Evolutionary conservation across 2,113 vertebrate species (phyloP).

Genomic region (Scomber colias): DNA sequence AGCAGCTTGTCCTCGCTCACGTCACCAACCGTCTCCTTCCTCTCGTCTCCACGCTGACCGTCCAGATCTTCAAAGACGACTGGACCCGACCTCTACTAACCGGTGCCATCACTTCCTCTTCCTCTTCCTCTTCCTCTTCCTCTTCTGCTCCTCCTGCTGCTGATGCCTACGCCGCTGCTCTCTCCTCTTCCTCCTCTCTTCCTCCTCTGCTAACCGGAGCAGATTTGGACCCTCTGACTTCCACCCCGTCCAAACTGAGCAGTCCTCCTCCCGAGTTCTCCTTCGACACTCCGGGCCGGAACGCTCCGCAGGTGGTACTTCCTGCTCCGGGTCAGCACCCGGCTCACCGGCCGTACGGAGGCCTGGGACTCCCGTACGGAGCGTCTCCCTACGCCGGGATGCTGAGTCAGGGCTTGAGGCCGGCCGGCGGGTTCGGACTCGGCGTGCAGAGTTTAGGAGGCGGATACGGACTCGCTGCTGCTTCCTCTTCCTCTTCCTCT

Average conservation of each 20-base stretch:
- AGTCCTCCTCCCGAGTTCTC: slow-evolving; percentile 95
- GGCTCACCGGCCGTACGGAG: slow-evolving; percentile 85
- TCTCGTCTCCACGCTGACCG: slow-evolving; percentile 92
- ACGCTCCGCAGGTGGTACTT: slow-evolving; percentile 88
- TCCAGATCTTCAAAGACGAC: slow-evolving; percentile 99
- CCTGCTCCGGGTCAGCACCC: slow-evolving; percentile 80
- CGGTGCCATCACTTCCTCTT: slow-evolving; percentile 83
- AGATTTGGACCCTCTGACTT: slow-evolving; percentile 88
- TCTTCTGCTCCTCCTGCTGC: slow-evolving; percentile 78
- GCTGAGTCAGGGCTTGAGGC: slow-evolving; percentile 84
- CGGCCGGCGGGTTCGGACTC: slow-evolving; percentile 73
- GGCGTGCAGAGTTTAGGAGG: slow-evolving; percentile 55
- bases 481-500: slow-evolving; percentile 29
- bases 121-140: slow-evolving; percentile 43
- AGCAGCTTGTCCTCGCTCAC: slow-evolving; percentile 98
- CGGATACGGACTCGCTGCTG: slow-evolving; percentile 59
- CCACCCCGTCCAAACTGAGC: slow-evolving; percentile 92
- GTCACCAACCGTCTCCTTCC: slow-evolving; percentile 94
- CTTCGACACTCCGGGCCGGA: slow-evolving; percentile 93
- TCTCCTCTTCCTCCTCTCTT: slow-evolving; percentile 61
- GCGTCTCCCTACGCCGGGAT: slow-evolving; percentile 81
- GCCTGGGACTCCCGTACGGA: slow-evolving; percentile 87
- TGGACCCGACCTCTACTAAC: slow-evolving; percentile 92
- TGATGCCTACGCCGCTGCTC: slow-evolving; percentile 84
- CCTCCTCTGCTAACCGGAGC: slow-evolving; percentile 78